Base-by-base conservation (phyloP, 2,797 vertebrate genomes). In the Ceyx erithaca region DNA sequence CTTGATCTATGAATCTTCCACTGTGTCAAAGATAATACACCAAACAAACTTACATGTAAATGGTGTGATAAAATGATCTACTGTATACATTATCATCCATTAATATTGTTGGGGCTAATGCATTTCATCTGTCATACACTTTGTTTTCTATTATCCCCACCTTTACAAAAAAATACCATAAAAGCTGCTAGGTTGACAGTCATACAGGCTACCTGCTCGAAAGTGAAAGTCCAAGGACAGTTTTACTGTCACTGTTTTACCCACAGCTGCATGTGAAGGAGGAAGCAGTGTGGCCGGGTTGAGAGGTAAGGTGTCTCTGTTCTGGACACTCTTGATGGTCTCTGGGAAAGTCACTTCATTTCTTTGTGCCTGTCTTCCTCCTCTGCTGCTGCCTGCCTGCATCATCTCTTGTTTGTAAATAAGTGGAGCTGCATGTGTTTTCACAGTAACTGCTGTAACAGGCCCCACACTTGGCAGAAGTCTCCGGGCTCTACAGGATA, bases 41-140 rank as follows among this genome's bases (percentile, higher is more conserved):
- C 92, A 95, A 97, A 96, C 96, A 97, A 95, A 96, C 94, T 94
- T 95, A 95, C 96, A 93, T 95, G 95, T 94, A 97, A 96, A 96
- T 96, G 79, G 92, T 95, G 90, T 96, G 95, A 95, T 95, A 95
- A 96, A 96, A 92, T 95, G 95, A 97, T 96, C 85, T 95, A 80
- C 95, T 1, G 96, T 96, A 96, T 90, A 94, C 46, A 96, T 96
- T 96, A 96, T 69, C 96, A 97, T 97, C 92, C 92, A 96, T 97
- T 97, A 96, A 96, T 95, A 93, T 96, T 92, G 85, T 80, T 81
- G 54, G 89, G 94, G 63, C 77, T 96, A 95, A 96, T 96, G 94
- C 90, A 89, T 94, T 96, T 95, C 93, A 96, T 90, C 95, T 94
- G 93, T 96, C 94, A 92, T 15, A 73, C 52, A 52, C 73, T 90